Evolutionary conservation across 2,888 invertebrate species (phyloP), one percentile per base, ranked within the genome.

Genomic region (Xylocampa areola): DNA sequence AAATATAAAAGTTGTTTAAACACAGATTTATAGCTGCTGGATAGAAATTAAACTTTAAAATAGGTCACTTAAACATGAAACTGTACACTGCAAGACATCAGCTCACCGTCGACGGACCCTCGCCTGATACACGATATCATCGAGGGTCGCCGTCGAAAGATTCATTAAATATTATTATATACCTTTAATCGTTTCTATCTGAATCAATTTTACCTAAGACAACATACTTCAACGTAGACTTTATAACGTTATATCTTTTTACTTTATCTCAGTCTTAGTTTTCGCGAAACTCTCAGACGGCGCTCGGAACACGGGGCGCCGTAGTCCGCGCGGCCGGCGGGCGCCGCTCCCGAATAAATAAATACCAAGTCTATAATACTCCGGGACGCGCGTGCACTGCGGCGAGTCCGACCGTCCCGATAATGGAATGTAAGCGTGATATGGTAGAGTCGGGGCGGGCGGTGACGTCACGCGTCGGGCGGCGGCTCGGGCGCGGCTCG

Each of bases 1-100:
- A 85, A 92, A 94, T 93, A 93, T 93, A 93, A 93, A 94, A 94
- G 93, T 94, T 93, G 93, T 94, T 93, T 93, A 93, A 93, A 92
- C 88, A 92, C 91, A 91, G 88, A 88, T 85, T 81, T 76, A 81
- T 87, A 90, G 91, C 90, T 85, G 91, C 89, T 87, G 92, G 89
- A 90, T 89, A 92, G 85, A 91, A 91, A 90, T 89, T 81, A 89
- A 87, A 86, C 79, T 83, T 88, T 89, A 84, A 80, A 83, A 85
- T 88, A 88, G 89, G 88, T 90, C 87, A 88, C 89, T 88, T 90
- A 88, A 83, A 89, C 81, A 85, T 85, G 88, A 88, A 83, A 91
- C 90, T 87, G 87, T 90, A 91, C 91, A 91, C 84, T 87, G 91
- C 89, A 86, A 87, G 86, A 89, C 82, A 83, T 85, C 87, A 87